These are phyloP conservation scores for Gymnothorax javanicus DNA, from an alignment of 2,797 vertebrate species.

Conservation along the genomic window DNA sequence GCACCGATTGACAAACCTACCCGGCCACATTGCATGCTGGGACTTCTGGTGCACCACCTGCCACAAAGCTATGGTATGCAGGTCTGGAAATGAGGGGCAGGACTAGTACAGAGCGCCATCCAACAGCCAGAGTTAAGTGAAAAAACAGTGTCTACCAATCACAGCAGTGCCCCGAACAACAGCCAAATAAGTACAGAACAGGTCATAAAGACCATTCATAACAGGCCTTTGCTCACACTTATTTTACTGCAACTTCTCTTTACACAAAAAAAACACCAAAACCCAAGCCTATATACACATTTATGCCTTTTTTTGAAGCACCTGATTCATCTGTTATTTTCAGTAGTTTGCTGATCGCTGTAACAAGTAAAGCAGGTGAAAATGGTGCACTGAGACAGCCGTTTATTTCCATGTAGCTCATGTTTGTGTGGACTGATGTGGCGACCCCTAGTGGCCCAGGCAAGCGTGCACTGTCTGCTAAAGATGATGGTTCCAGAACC, in stretches of 20 bases:
- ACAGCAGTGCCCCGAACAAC: neutral
- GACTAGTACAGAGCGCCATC: neutral
- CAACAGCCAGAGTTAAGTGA: constrained; percentile 6
- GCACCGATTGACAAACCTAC: neutral
- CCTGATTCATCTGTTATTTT: constrained; percentile 35
- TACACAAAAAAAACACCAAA: neutral
- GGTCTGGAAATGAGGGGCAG: constrained; percentile 20
- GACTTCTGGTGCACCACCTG: constrained; percentile 21
- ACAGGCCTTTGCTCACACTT: constrained; percentile 28
- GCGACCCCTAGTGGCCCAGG: neutral
- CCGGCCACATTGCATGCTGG: constrained; percentile 19
- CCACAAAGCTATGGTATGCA: constrained; percentile 46
- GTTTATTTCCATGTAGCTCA: neutral
- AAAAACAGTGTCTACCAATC: neutral
- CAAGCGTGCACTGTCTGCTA: neutral
- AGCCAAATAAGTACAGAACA: neutral
- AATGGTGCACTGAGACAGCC: constrained; percentile 33
- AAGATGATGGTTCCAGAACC: neutral
- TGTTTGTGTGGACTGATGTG: constrained; percentile 31
- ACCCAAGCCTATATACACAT: constrained; percentile 35
- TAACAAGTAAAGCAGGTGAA: constrained; percentile 33
- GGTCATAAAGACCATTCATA: constrained; percentile 4
- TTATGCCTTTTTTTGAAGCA: constrained; percentile 42
- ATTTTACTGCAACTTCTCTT: constrained; percentile 18
- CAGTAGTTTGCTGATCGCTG: constrained; percentile 16